Evolutionary conservation across 2,888 invertebrate genomes (phyloP), one percentile per base, ranked within the genome.

Genomic region (Anoncus sp.): DNA sequence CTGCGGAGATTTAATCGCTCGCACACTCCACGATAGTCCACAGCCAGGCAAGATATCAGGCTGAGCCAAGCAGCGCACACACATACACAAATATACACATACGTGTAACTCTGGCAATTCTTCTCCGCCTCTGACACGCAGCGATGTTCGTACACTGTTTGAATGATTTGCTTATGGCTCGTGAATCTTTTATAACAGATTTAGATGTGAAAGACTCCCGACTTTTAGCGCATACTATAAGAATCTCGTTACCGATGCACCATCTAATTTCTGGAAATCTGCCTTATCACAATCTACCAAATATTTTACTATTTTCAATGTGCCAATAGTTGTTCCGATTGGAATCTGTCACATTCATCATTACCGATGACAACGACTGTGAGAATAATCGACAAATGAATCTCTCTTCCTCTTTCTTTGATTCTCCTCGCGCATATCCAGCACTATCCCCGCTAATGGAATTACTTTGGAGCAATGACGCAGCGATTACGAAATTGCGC

Each of bases 401-500:
- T 71, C 51, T 69, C 38, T 45, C 31, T 60, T 12, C 12, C 35
- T 20, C 53, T 45, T 38, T 66, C 47, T 24, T 43, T 6, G 57
- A 40, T 16, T 49, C 20, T 35, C 12, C 31, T 62, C 51, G 49
- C 38, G 22, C 53, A 51, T 67, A 67, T 73, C 40, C 24, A 38
- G 43, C 71, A 71, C 65, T 59, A 60, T 86, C 38, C n/a, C n/a
- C 82, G 85, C 87, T 88, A 90, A 90, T 90, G 89, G 87, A 90
- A 89, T 89, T 88, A 89, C 89, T 89, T 87, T 88, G 87, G 85
- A 87, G 86, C 87, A 88, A 87, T 90, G 90, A 90, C 90, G 89
- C 88, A 90, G 89, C 90, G 89, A 89, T 89, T 90, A 88, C 88
- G 85, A 87, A 90, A 87, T 88, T 87, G 81, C 81, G 71, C 69